These are phyloP conservation scores for Holothuria leucospilota DNA, from an alignment of 53 echinoderm and acorn worm species.

Conservation along the genomic window DNA sequence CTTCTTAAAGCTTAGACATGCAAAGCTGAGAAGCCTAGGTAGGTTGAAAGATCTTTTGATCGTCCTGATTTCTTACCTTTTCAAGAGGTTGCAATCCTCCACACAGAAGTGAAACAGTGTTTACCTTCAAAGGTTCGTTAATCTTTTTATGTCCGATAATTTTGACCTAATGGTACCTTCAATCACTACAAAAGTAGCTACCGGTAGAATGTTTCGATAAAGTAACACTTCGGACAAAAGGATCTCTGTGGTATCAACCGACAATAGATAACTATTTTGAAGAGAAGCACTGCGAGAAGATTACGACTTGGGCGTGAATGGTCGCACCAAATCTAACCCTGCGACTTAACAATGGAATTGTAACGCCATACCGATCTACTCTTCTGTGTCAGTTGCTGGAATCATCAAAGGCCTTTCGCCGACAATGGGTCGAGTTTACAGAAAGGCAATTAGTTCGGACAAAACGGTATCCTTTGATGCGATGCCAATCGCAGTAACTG, in stretches of 20 bases:
- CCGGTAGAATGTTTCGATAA: conserved; percentile 11
- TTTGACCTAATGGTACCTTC: background rate
- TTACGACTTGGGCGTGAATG: conserved; percentile 3
- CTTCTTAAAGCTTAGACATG: too few relatives aligned
- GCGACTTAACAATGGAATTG: conserved; percentile 16
- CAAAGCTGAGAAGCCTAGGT: too few relatives aligned
- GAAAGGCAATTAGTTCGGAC: conserved; percentile 35
- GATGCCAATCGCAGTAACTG: background rate
- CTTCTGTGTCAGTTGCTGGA: background rate
- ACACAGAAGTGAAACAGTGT: too few relatives aligned
- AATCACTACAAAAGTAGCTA: background rate
- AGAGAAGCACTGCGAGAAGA: background rate
- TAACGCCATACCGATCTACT: conserved; percentile 29
- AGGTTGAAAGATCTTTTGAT: too few relatives aligned
- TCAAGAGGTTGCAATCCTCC: too few relatives aligned
- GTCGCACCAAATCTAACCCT: background rate
- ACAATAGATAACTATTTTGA: conserved; percentile 11
- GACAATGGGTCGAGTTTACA: conserved; percentile 15
- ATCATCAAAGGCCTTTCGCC: conserved; percentile 6
- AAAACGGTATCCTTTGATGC: conserved; percentile 33
- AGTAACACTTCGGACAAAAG: conserved; percentile 29
- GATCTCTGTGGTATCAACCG: background rate
- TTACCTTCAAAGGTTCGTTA: too few relatives aligned
- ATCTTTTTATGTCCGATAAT: background rate
- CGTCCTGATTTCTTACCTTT: too few relatives aligned